Evolutionary conservation across 2,888 invertebrate species (phyloP).

Genomic region (Dynastes tityus): DNA sequence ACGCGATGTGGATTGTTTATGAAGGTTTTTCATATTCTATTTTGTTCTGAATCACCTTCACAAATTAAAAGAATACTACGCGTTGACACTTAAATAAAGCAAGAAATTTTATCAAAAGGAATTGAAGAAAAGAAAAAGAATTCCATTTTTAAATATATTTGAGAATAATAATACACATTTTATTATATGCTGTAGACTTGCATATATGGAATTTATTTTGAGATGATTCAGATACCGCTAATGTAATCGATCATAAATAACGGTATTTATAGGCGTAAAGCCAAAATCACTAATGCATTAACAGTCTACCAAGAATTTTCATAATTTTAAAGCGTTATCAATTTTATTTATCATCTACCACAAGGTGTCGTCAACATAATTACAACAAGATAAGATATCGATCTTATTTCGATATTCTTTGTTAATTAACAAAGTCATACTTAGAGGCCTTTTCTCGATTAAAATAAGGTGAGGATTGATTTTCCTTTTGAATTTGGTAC

Average conservation of each 20-base stretch:
- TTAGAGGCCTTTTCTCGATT: neutral
- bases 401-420: slow-evolving; percentile 13
- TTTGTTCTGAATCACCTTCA: too few species aligned
- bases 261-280: neutral
- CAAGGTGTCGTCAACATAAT: slow-evolving; percentile 13
- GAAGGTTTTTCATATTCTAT: too few species aligned
- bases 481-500: neutral
- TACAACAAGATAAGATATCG: slow-evolving; percentile 21
- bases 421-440: neutral
- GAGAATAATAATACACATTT: too few species aligned
- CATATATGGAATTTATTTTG: neutral
- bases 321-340: neutral
- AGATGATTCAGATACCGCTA: neutral
- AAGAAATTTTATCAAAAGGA: too few species aligned
- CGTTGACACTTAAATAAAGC: too few species aligned
- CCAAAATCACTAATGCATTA: neutral
- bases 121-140: too few species aligned
- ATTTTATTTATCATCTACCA: neutral
- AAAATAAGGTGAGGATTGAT: neutral
- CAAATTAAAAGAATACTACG: too few species aligned
- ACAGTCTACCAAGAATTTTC: slow-evolving; percentile 4
- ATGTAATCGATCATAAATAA: slow-evolving; percentile 1
- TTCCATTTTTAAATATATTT: too few species aligned
- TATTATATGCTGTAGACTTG: neutral
- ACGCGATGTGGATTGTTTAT: too few species aligned